Evolutionary conservation across 2,113 vertebrate species (phyloP), one percentile per base, ranked within the genome.

Genomic region (Hippocampus zosterae): DNA sequence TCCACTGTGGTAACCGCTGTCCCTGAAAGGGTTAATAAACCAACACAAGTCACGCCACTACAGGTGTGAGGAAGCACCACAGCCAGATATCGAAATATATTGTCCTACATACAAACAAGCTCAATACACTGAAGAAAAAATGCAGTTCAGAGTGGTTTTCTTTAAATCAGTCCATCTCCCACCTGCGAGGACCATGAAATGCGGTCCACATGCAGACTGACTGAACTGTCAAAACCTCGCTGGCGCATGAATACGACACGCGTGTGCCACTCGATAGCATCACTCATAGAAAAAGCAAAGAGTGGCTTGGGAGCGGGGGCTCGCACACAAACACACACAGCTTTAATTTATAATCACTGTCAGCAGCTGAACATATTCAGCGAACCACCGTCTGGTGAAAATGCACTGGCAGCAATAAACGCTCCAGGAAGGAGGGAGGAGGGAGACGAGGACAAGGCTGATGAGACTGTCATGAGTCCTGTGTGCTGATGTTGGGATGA

Each of bases 21-120:
- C 29, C 29, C 29, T 5, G 29, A 33, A 33, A 33, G 29, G 29
- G 29, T 29, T 29, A 29, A 29, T 29, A 29, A 29, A 29, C 29
- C 29, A 33, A 5, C n/a, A 21, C 9, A 10, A 1, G 9, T 21
- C 21, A 9, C 21, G 19, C 55, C 29, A 27, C 23, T 29, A 10
- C 10, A 27, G 13, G 11, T 27, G 9, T 56, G n/a, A 25, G 55
- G 23, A 57, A 57, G 48, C 48, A 50, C 48, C 48, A 19, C 48
- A 2, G 48, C 16, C 48, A 77, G 40, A 69, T 71, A 63, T 77
- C 90, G 91, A 91, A 88, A 91, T 91, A 91, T 91, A 91, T 65
- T 70, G 85, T 87, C 87, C 88, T 81, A 88, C 67, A 86, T 84
- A 80, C 78, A 53, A 60, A 16, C 12, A 59, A 29, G 57, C 48